Evolutionary conservation across 2,113 vertebrate species (phyloP).

Genomic region (Tympanuchus pallidicinctus): DNA sequence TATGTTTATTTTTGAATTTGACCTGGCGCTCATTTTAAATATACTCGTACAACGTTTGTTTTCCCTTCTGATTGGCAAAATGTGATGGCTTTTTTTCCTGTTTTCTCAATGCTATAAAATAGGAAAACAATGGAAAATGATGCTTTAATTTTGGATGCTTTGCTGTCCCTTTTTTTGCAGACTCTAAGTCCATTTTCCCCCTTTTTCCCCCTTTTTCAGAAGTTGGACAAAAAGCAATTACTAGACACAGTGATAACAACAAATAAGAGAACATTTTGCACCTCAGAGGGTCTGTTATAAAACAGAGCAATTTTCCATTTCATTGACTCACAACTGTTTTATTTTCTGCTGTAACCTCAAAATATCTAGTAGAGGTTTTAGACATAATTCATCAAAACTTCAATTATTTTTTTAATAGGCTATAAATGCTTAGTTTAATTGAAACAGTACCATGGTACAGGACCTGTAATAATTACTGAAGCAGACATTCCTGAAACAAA

Average conservation of each 20-base stretch:
- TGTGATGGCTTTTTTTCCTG: not conserved
- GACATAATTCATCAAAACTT: not conserved
- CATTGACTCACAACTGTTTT: slow-evolving; percentile 59
- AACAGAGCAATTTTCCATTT: slow-evolving; percentile 66
- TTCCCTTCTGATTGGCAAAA: not conserved
- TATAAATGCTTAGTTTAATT: slow-evolving; percentile 37
- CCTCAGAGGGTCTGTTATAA: slow-evolving; percentile 49
- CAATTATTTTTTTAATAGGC: slow-evolving; percentile 41
- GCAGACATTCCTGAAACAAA: not conserved
- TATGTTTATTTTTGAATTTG: not conserved
- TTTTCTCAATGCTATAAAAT: not conserved
- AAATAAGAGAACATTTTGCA: slow-evolving; percentile 53
- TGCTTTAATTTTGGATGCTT: not conserved
- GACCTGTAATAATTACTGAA: not conserved
- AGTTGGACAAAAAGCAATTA: slow-evolving; percentile 66
- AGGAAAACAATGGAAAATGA: not conserved
- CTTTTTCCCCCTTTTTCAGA: slow-evolving; percentile 16
- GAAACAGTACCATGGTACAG: not conserved
- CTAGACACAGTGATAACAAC: slow-evolving; percentile 50
- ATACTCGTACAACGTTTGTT: not conserved
- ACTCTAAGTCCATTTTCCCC: not conserved
- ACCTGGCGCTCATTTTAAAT: not conserved
- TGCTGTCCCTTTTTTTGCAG: slow-evolving; percentile 15
- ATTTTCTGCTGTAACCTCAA: slow-evolving; percentile 46
- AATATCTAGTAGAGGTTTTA: slow-evolving; percentile 4